phyloP scores from a whole-genome alignment of 2,113 vertebrate species.

The Cyanistes caeruleus region DNA sequence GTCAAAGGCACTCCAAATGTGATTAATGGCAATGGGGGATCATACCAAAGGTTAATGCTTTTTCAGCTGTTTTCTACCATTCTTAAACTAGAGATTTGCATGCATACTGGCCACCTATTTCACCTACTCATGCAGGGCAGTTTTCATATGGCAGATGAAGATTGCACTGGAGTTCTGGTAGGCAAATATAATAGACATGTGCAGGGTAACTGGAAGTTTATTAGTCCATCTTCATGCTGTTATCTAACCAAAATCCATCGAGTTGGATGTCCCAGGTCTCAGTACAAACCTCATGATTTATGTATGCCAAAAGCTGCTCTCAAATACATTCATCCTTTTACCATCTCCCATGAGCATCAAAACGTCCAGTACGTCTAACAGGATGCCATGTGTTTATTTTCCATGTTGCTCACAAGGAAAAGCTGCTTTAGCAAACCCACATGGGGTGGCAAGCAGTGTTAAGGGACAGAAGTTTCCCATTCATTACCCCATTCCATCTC shows the following conservation, averaged over 20 bases:
- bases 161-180: not conserved
- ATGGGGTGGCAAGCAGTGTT: not conserved
- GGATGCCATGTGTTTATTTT: not conserved
- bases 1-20: not conserved
- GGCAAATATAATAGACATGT: not conserved
- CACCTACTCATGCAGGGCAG: not conserved
- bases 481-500: constrained; percentile 31
- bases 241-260: not conserved
- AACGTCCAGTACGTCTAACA: not conserved
- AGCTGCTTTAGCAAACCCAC: constrained; percentile 6
- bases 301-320: constrained; percentile 27
- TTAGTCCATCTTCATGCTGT: not conserved
- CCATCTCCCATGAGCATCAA: not conserved
- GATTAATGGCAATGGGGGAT: constrained; percentile 16
- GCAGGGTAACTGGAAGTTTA: not conserved
- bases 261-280: not conserved
- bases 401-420: not conserved
- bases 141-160: not conserved
- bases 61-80: not conserved
- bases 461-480: not conserved
- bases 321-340: constrained; percentile 2
- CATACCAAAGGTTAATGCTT: not conserved
- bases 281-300: constrained; percentile 12
- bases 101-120: not conserved
- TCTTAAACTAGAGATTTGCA: not conserved